Base-by-base conservation (phyloP, 1,140 invertebrate genomes). In the Calliopsis andreniformis region DNA sequence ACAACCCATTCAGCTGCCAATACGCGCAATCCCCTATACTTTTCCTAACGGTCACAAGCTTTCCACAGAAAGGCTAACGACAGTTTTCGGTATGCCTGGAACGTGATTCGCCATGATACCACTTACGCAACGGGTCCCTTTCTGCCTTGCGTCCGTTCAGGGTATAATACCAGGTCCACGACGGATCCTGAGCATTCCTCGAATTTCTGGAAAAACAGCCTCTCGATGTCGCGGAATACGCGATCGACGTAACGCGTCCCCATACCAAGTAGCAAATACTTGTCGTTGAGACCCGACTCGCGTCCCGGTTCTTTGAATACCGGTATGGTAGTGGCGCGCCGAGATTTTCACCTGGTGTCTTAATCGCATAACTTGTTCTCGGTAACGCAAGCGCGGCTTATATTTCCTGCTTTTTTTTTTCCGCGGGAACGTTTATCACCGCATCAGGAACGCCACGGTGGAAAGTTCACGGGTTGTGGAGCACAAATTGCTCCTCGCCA, bases 251-350 rank as follows among this genome's bases (percentile, higher is more conserved):
- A 80, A 78, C 18, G 53, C 55, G 53, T 64, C 43, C 45, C 30
- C 53, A 55, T 82, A 62, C 23, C 56, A n/a, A 63, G 67, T 67
- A 76, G 45, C 66, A 76, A 80, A 81, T 81, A 75, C 63, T 62
- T 67, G 51, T 35, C 64, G 62, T 51, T 67, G 30, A 45, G 58
- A 63, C 49, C n/a, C 49, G 70, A 63, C 70, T 72, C 20, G 39
- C 20, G 71, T 73, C 71, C 51, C 51, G 71, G 71, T 75, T 75
- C 71, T 83, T 64, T 73, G 59, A 75, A 83, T 83, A 70, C 64
- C 76, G 25, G 39, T 68, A 78, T 68, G 63, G 53, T 73, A 69
- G 76, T 64, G 64, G 58, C 75, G 67, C 70, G 67, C 70, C 62
- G 47, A 56, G 68, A 63, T 67, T 78, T 83, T 82, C 63, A 67